These are phyloP conservation scores for Steinernema scapterisci DNA, from an alignment of 2,888 invertebrate genomes.

Conservation along the genomic window DNA sequence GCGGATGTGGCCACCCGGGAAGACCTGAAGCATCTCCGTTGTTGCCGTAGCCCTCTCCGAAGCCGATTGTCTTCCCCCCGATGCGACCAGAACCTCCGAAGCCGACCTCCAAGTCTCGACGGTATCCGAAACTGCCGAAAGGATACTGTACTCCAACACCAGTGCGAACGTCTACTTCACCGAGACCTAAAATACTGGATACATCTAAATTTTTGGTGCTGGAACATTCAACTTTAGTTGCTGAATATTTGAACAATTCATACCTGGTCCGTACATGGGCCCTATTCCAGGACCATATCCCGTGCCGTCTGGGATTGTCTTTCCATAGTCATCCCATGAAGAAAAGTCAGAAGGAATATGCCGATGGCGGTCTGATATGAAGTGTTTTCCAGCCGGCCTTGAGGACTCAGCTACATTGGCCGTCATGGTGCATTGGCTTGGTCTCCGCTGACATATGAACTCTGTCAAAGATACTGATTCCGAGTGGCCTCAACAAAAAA, in stretches of 20 bases:
- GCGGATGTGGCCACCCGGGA: conserved; percentile 32
- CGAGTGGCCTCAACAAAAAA: neutral
- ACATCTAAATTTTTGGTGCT: too few species aligned
- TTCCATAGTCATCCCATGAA: conserved; percentile 24
- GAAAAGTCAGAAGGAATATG: conserved; percentile 22
- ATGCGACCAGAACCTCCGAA: conserved; percentile 53
- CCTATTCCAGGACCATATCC: conserved; percentile 18
- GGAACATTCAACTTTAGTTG: neutral
- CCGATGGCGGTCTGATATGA: neutral
- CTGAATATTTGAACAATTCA: neutral
- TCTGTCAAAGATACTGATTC: neutral
- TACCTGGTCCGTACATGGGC: neutral
- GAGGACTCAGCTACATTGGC: neutral
- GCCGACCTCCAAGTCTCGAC: conserved; percentile 51
- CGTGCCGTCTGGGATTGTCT: conserved; percentile 12
- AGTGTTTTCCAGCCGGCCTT: neutral
- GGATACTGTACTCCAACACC: conserved; percentile 49
- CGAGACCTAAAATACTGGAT: conserved; percentile 47
- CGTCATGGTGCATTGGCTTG: neutral
- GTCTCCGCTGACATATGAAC: neutral
- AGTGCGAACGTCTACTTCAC: conserved; percentile 50
- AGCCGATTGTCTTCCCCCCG: conserved; percentile 53
- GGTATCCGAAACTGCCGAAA: conserved; percentile 44
- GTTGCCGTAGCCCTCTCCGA: conserved; percentile 49
- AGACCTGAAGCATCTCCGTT: conserved; percentile 32